Percentiles rank a stretch among this genome's conserved stretches.
Conservation (phyloP, 1,140 invertebrate genomes). For the Bombus superbus region DNA sequence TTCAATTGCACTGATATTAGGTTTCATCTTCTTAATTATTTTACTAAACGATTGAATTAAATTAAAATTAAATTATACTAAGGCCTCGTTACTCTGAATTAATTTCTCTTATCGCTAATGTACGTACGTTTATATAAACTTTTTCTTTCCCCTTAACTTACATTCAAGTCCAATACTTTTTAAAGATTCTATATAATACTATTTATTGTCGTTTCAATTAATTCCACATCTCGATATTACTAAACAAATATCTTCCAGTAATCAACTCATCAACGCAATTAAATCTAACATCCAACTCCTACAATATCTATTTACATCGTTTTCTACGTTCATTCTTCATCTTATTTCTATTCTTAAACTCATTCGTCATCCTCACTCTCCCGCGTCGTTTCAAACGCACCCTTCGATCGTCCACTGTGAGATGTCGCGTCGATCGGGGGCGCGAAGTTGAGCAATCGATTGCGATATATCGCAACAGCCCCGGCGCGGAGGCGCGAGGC, state of each 20-base stretch:
- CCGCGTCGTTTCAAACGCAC: slow-evolving; percentile 70
- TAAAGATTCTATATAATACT: background rate
- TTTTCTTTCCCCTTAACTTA: background rate
- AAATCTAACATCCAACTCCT: too few species aligned
- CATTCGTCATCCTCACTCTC: slow-evolving; percentile 24
- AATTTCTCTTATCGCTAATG: background rate
- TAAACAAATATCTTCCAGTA: too few species aligned
- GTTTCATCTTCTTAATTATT: background rate
- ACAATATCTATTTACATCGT: too few species aligned
- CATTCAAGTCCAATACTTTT: background rate
- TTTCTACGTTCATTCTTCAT: too few species aligned
- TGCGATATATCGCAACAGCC: slow-evolving; percentile 80
- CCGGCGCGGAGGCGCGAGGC: slow-evolving; percentile 61
- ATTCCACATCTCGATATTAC: too few species aligned
- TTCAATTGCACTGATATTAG: background rate
- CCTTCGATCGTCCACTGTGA: slow-evolving; percentile 15
- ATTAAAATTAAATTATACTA: background rate
- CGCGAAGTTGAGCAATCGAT: slow-evolving; percentile 79
- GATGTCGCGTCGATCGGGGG: slow-evolving; percentile 44
- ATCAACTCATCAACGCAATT: too few species aligned
- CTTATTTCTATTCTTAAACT: background rate
- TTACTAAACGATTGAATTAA: background rate
- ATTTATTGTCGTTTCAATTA: too few species aligned
- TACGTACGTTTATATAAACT: too few species aligned
- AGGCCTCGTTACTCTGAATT: background rate